These are phyloP conservation scores for Oryzias sinensis DNA, from an alignment of 2,797 vertebrate genomes.

Conservation along the genomic window DNA sequence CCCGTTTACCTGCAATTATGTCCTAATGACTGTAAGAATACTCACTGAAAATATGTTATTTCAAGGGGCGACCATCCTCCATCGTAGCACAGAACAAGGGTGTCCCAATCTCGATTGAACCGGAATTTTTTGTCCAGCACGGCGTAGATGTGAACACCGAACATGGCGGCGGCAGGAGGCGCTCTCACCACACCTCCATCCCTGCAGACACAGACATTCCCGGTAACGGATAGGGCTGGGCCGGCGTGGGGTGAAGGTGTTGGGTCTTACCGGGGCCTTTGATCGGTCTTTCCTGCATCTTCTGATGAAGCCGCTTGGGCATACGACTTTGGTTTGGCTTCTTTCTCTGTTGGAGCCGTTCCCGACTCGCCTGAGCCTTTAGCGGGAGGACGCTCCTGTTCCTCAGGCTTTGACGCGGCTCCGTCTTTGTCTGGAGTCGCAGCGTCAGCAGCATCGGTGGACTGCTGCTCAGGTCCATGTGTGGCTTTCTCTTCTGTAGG, in stretches of 20 bases:
- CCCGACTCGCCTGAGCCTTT: conserved; percentile 1
- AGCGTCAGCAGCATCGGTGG: not conserved
- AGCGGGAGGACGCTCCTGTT: not conserved
- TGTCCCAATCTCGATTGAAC: conserved; percentile 29
- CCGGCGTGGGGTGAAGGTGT: rapidly evolving
- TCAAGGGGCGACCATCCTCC: rapidly evolving
- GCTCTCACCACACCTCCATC: conserved; percentile 37
- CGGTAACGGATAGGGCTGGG: rapidly evolving
- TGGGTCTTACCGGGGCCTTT: conserved; percentile 16
- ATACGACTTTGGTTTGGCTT: conserved; percentile 16
- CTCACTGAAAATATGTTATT: conserved; percentile 51
- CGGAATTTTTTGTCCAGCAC: conserved; percentile 68
- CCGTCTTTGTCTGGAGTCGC: not conserved
- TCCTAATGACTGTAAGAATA: conserved; percentile 8
- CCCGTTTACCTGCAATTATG: too few relatives aligned
- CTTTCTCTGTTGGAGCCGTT: not conserved
- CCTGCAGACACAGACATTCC: conserved; percentile 26
- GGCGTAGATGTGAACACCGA: conserved; percentile 69
- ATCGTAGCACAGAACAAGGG: rapidly evolving
- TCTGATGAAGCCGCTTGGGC: conserved; percentile 7
- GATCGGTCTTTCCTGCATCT: not conserved
- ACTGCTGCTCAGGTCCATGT: rapidly evolving
- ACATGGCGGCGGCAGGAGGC: conserved; percentile 22
- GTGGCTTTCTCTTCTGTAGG: not conserved
- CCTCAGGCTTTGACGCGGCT: conserved; percentile 12